Evolutionary conservation across 2,888 invertebrate species (phyloP).

Genomic region (Eupithecia centaureata): DNA sequence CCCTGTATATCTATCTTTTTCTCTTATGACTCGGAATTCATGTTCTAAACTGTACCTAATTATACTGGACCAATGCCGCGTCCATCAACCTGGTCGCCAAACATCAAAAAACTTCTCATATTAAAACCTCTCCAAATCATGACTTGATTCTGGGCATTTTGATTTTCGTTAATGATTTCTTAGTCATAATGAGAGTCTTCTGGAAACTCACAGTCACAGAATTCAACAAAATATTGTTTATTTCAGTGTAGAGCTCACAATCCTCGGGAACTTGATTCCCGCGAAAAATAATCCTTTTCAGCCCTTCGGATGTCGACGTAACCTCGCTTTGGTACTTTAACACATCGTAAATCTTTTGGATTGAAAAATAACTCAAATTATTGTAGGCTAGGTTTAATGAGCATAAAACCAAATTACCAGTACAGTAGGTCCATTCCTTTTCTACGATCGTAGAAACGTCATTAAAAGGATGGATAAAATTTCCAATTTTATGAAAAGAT

Average conservation of each 20-base stretch:
- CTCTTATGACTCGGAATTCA: not conserved
- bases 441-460: constrained; percentile 37
- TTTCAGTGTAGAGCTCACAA: constrained; percentile 39
- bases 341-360: constrained; percentile 51
- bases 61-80: not conserved
- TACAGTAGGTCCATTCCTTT: constrained; percentile 43
- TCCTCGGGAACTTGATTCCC: constrained; percentile 55
- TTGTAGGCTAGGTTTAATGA: constrained; percentile 65
- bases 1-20: not conserved
- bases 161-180: not conserved
- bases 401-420: constrained; percentile 59
- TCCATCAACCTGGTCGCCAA: not conserved
- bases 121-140: not conserved
- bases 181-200: not conserved
- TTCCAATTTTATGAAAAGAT: constrained; percentile 46
- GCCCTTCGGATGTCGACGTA: constrained; percentile 44
- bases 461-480: constrained; percentile 51
- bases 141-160: not conserved
- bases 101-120: not conserved
- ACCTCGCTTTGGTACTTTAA: constrained; percentile 53
- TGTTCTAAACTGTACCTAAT: not conserved
- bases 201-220: not conserved
- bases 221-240: not conserved
- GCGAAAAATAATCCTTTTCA: constrained; percentile 56
- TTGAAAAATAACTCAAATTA: constrained; percentile 47